phyloP scores from a whole-genome alignment of 2,113 vertebrate species.

The Cyanistes caeruleus region DNA sequence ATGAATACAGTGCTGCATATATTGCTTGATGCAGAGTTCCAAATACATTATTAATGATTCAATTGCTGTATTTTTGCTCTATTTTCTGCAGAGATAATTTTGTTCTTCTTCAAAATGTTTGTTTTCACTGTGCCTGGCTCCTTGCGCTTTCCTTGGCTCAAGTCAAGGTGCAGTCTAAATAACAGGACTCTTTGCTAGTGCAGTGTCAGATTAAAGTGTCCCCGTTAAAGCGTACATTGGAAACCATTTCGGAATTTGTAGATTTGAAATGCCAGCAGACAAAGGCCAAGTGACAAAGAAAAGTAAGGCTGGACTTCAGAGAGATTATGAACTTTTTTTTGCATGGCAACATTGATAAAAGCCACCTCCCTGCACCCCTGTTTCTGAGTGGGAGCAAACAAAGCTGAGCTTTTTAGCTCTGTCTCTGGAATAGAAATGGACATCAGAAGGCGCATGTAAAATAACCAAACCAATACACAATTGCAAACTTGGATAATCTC shows the following conservation, averaged over 20 bases:
- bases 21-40: background rate
- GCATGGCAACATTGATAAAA: background rate
- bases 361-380: background rate
- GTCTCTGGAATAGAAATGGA: slow-evolving; percentile 49
- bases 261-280: background rate
- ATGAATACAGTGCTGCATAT: background rate
- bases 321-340: background rate
- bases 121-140: background rate
- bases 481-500: slow-evolving; percentile 67
- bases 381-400: background rate
- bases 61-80: background rate
- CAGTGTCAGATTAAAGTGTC: background rate
- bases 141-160: background rate
- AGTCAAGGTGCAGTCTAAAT: background rate
- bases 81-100: background rate
- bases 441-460: slow-evolving; percentile 63
- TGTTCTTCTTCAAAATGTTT: background rate
- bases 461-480: slow-evolving; percentile 58
- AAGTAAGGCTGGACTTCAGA: background rate
- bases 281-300: background rate
- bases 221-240: background rate
- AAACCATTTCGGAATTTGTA: background rate
- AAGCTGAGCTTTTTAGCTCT: slow-evolving; percentile 50
- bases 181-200: background rate
- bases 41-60: background rate